Conservation (phyloP, 2,797 vertebrate species). For the Crypturellus tataupa region DNA sequence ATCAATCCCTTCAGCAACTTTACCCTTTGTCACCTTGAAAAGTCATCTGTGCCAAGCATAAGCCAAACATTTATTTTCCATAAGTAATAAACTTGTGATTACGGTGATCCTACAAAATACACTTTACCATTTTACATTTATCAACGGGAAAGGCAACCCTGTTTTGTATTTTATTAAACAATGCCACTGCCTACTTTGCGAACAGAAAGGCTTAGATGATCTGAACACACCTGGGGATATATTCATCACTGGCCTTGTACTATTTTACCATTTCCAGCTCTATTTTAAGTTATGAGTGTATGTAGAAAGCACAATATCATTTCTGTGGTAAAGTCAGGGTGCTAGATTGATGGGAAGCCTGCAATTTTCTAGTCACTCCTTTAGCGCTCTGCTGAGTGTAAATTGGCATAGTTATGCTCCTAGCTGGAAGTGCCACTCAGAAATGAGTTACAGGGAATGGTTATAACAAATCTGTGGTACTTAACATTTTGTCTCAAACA, state of each 20-base stretch:
- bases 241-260: conserved; percentile 11
- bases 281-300: conserved; percentile 41
- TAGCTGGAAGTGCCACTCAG: neutral
- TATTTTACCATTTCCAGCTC: conserved; percentile 15
- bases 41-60: neutral
- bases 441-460: neutral
- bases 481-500: neutral
- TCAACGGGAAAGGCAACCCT: conserved; percentile 24
- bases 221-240: conserved; percentile 15
- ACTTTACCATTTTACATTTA: conserved; percentile 52
- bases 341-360: conserved; percentile 53
- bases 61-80: conserved; percentile 43
- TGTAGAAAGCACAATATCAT: conserved; percentile 33
- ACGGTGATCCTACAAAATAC: neutral
- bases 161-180: conserved; percentile 37
- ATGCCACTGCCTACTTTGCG: conserved; percentile 41
- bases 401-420: conserved; percentile 40
- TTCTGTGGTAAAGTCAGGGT: conserved; percentile 47
- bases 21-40: conserved; percentile 61
- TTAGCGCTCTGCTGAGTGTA: conserved; percentile 36
- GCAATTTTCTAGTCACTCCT: conserved; percentile 31
- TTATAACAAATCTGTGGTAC: neutral
- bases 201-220: conserved; percentile 51
- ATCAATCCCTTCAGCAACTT: conserved; percentile 59
- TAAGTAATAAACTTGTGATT: conserved; percentile 48